phyloP scores from a whole-genome alignment of 2,113 vertebrate genomes.

The Acanthisitta chloris region DNA sequence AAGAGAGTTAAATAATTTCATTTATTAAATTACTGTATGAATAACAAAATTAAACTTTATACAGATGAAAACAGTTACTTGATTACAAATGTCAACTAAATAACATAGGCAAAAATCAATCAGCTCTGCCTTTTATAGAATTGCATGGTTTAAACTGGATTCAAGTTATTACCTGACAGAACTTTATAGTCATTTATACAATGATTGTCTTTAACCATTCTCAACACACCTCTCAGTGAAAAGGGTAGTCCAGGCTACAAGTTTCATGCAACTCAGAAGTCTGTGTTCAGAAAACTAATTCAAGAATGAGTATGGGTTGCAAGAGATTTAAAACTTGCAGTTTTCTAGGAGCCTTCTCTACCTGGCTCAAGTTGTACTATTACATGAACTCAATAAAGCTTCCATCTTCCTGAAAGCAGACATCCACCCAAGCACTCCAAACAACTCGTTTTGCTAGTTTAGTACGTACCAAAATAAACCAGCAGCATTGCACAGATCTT shows the following conservation, averaged over 20 bases:
- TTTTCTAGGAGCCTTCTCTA: not conserved
- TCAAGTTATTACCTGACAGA: not conserved
- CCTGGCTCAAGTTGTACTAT: not conserved
- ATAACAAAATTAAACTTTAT: not conserved
- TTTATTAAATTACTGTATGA: not conserved
- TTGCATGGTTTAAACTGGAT: not conserved
- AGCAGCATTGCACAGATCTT: not conserved
- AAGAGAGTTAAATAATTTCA: not conserved
- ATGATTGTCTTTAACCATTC: not conserved
- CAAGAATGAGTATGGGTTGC: not conserved
- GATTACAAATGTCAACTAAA: not conserved
- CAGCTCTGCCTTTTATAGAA: not conserved
- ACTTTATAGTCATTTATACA: not conserved
- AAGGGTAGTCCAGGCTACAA: not conserved
- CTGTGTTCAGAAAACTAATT: not conserved
- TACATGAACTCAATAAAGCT: not conserved
- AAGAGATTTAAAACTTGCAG: not conserved
- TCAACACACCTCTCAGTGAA: not conserved
- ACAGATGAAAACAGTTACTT: not conserved
- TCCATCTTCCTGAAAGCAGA: not conserved
- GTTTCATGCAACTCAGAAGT: not conserved
- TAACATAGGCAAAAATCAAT: not conserved
- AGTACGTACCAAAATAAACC: not conserved
- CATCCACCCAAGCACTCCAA: not conserved
- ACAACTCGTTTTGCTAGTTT: not conserved